Conservation (phyloP, 30 jellyfish, hydroid and myxozoan species). For the Cassiopea andromeda region DNA sequence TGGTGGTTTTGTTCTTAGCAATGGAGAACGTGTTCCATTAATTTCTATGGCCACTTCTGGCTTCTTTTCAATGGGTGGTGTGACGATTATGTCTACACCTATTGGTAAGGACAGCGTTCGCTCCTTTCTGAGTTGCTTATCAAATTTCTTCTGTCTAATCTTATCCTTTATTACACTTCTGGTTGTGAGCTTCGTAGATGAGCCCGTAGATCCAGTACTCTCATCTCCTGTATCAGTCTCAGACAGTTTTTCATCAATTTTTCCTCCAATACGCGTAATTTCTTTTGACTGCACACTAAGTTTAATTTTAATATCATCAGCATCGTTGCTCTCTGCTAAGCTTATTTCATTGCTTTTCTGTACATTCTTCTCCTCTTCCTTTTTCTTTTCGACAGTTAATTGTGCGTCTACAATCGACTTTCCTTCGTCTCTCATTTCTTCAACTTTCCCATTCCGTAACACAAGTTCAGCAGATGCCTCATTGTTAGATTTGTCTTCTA, state of each 20-base stretch:
- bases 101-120: conserved; percentile 69
- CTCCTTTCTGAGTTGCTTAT: conserved; percentile 41
- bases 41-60: conserved; percentile 13
- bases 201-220: conserved; percentile 57
- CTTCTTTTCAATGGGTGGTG: conserved; percentile 21
- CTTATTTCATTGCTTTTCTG: neutral
- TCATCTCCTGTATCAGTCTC: conserved; percentile 58
- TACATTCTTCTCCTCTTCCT: neutral
- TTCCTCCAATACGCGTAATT: neutral
- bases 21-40: conserved; percentile 58
- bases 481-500: neutral
- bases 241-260: neutral
- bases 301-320: neutral
- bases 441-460: neutral
- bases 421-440: neutral
- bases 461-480: neutral
- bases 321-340: neutral
- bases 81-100: conserved; percentile 57
- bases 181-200: conserved; percentile 56
- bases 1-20: conserved; percentile 51
- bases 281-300: neutral
- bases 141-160: conserved; percentile 54
- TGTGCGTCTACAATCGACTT: neutral
- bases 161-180: conserved; percentile 69
- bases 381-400: neutral